Evolutionary conservation across 2,113 vertebrate genomes (phyloP).

Genomic region (Otus sunia): DNA sequence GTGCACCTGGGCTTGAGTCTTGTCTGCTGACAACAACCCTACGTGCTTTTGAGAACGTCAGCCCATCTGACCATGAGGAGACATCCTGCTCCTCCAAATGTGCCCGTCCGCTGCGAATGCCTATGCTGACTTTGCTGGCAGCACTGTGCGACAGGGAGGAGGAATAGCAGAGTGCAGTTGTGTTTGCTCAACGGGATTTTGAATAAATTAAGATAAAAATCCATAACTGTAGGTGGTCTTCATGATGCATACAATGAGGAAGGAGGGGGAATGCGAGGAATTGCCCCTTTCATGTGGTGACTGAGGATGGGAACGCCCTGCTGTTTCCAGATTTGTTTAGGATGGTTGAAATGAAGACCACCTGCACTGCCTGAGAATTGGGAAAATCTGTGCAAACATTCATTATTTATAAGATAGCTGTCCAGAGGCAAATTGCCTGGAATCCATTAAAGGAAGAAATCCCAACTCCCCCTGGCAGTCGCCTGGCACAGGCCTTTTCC

Average conservation of each 20-base stretch:
- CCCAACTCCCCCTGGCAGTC: slow-evolving; percentile 13
- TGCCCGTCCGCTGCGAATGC: background rate
- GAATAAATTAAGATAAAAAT: background rate
- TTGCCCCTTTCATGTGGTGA: background rate
- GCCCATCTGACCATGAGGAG: background rate
- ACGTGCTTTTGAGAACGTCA: accelerated
- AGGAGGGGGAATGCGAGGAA: background rate
- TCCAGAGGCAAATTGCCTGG: slow-evolving; percentile 63
- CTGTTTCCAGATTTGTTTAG: background rate
- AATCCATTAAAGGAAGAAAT: slow-evolving; percentile 54
- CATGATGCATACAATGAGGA: background rate
- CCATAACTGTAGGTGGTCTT: background rate
- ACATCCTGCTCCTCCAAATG: background rate
- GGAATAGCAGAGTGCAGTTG: accelerated
- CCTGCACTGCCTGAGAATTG: background rate
- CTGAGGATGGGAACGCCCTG: background rate
- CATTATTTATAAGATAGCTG: slow-evolving; percentile 58
- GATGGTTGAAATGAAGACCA: slow-evolving; percentile 30
- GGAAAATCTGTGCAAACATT: slow-evolving; percentile 33
- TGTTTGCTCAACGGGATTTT: accelerated
- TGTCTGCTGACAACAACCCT: background rate
- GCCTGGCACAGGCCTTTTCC: slow-evolving; percentile 8
- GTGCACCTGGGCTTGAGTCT: background rate
- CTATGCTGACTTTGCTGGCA: background rate
- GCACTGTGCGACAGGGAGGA: accelerated